Conservation (phyloP, 1,140 invertebrate species). For the Megathymus violae region DNA sequence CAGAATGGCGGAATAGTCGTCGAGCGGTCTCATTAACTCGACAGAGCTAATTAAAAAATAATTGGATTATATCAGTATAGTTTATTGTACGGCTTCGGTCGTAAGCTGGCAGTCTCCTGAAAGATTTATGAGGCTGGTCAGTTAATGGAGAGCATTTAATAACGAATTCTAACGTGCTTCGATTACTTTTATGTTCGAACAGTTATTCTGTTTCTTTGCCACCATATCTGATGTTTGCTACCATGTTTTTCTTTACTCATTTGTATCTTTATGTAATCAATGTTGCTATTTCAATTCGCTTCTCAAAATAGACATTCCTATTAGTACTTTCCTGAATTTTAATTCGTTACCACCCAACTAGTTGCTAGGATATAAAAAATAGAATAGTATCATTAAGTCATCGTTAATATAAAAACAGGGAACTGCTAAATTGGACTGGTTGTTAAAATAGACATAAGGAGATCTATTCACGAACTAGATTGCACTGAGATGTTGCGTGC, state of each 20-base stretch:
- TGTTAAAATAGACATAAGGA: slow-evolving; percentile 2
- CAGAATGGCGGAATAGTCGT: slow-evolving; percentile 32
- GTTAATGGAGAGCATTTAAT: neutral
- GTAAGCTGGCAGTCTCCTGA: neutral
- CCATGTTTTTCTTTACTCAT: neutral
- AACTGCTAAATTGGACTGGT: slow-evolving; percentile 4
- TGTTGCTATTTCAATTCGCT: too few relatives aligned
- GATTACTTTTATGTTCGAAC: neutral
- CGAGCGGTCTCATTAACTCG: slow-evolving; percentile 38
- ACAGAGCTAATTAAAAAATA: slow-evolving; percentile 47
- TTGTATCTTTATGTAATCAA: too few relatives aligned
- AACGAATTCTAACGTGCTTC: neutral
- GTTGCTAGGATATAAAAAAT: too few relatives aligned
- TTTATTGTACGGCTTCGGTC: slow-evolving; percentile 3
- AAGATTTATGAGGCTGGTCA: neutral
- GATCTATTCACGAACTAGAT: neutral
- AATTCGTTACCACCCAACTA: too few relatives aligned
- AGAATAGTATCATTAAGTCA: too few relatives aligned
- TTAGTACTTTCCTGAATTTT: too few relatives aligned
- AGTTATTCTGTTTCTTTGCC: neutral
- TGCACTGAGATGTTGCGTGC: slow-evolving; percentile 1
- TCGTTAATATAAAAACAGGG: too few relatives aligned
- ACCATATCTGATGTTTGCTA: neutral
- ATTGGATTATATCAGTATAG: slow-evolving; percentile 45
- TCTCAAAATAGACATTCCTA: too few relatives aligned